A percentile compares a stretch with the other conserved stretches of the same genome.
Conservation (phyloP, 37 sponge, comb jelly and placozoan genomes). For the Bolinopsis microptera region DNA sequence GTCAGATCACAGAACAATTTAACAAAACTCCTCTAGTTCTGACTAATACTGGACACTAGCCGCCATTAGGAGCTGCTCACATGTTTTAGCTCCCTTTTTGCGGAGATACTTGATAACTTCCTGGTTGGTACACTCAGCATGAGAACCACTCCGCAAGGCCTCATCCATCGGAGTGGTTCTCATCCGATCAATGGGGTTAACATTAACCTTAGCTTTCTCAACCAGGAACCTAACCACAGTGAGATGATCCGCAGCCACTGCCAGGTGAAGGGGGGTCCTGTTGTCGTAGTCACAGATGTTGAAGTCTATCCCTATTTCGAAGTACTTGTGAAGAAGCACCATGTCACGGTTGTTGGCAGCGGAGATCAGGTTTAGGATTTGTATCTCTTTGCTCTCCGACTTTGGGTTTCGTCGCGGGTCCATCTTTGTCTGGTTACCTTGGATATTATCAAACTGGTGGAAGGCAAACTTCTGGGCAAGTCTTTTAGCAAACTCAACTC, state of each 20-base stretch:
- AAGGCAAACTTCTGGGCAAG: conserved; percentile 64
- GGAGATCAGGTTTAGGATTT: conserved; percentile 20
- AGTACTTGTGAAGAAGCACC: conserved; percentile 34
- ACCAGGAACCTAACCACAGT: conserved; percentile 63
- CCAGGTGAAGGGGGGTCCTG: conserved; percentile 65
- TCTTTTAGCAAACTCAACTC: conserved; percentile 65
- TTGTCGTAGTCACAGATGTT: conserved; percentile 67
- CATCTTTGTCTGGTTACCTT: conserved; percentile 37
- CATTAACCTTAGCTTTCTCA: not conserved
- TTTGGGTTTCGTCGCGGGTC: conserved; percentile 6
- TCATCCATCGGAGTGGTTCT: conserved; percentile 62
- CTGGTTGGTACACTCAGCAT: conserved; percentile 75
- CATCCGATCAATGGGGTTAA: conserved; percentile 66
- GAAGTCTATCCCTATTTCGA: conserved; percentile 64
- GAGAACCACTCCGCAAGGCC: conserved; percentile 78
- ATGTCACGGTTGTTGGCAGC: conserved; percentile 66
- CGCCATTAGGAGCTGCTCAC: not conserved
- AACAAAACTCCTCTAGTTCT: no score
- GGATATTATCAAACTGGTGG: conserved; percentile 62
- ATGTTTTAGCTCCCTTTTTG: conserved; percentile 42
- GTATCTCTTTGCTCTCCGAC: not conserved
- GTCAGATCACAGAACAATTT: no score
- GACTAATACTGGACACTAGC: not conserved
- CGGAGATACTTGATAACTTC: conserved; percentile 60
- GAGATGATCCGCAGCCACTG: conserved; percentile 57